Base-by-base conservation (phyloP, 2,888 invertebrate genomes). In the Tethea ocularis region DNA sequence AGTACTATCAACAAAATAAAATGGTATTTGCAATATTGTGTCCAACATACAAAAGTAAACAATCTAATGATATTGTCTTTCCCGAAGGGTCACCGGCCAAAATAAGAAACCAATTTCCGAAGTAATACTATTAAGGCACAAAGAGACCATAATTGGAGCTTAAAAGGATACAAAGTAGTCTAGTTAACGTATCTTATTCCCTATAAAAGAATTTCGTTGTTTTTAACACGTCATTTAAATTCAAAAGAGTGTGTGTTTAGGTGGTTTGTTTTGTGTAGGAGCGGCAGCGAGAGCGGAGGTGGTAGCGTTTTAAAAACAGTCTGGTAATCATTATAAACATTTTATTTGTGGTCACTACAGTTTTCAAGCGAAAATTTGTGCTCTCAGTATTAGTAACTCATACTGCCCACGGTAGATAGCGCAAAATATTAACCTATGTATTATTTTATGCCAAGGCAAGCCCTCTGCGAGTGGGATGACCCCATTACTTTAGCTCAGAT, bases 191-290 rank as follows among this genome's bases (percentile, higher is more conserved):
- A 72, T 76, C 78, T 80, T 81, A 76, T 78, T 74, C 69, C 63
- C 66, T 75, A 74, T 74, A 78, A 81, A 80, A 78, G 74, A 78
- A 82, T 79, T 33, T 76, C 66, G 64, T 64, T 76, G 72, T 82
- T 80, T 38, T 83, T 84, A 85, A 84, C 85, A 76, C 77, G 80
- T 83, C 82, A 74, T 86, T 85, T 81, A 74, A 83, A 86, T 84
- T 86, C 86, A 82, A 68, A 67, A 74, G 66, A 75, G 80, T 71
- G 63, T 62, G 68, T 72, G 66, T 20, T 46, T 20, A 46, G 46
- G 20, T 59, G 60, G 52, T 57, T 15, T 54, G 64, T 64, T 38
- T 13, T 20, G 51, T 13, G 52, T 53, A 17, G 6, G 52, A 20
- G 20, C 8, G 17, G 6, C 51, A 20, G 20, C 8, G 17, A 2